Evolutionary conservation across 2,888 invertebrate genomes (phyloP).

Genomic region (Coelogynopora nodosa): DNA sequence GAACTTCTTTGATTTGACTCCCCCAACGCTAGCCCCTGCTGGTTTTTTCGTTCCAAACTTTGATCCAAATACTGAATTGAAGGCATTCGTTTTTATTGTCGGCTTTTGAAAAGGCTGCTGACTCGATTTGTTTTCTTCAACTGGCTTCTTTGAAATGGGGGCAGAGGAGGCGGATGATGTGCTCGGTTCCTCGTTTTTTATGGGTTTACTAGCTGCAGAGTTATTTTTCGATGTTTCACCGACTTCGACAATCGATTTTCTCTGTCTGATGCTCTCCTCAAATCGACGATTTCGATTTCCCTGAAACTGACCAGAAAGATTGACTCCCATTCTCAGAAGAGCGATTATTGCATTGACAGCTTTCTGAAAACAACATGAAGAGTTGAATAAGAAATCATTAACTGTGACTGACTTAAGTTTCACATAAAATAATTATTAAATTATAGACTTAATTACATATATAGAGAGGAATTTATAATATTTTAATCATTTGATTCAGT

Average conservation of each 20-base stretch:
- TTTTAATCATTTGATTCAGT: too few relatives aligned
- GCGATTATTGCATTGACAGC: slow-evolving; percentile 83
- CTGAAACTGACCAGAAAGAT: neutral
- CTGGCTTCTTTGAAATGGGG: neutral
- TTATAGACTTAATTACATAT: too few relatives aligned
- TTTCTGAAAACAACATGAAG: too few relatives aligned
- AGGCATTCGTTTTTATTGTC: neutral
- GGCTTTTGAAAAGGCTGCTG: neutral
- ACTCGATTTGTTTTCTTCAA: neutral
- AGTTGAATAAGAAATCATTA: too few relatives aligned
- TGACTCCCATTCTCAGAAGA: slow-evolving; percentile 73
- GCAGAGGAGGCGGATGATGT: neutral
- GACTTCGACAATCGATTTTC: neutral
- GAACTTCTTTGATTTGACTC: neutral
- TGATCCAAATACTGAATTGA: neutral
- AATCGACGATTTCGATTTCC: neutral
- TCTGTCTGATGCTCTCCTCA: neutral
- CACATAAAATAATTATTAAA: too few relatives aligned
- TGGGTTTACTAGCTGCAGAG: neutral
- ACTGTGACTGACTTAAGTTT: too few relatives aligned
- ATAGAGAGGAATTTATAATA: too few relatives aligned
- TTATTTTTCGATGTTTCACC: neutral
- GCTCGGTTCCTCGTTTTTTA: neutral
- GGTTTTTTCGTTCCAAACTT: neutral
- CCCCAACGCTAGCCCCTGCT: neutral